phyloP scores from a whole-genome alignment of 2,888 invertebrate species.

The Hylaea fasciaria region DNA sequence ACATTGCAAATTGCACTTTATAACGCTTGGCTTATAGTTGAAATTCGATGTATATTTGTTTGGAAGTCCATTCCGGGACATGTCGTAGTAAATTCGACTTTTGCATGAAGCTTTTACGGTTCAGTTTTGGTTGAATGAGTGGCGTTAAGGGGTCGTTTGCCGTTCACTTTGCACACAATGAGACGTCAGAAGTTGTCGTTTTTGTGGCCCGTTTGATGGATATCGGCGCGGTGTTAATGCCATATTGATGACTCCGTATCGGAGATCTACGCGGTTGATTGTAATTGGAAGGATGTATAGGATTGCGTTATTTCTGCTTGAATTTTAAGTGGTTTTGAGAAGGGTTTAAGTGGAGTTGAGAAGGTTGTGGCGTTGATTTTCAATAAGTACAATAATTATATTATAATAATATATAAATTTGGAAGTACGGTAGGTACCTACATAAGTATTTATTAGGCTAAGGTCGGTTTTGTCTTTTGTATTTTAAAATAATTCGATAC shows the following conservation, averaged over 20 bases:
- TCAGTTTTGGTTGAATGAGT: conserved; percentile 38
- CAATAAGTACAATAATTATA: too few relatives aligned
- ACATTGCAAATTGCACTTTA: conserved; percentile 23
- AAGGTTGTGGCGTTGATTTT: conserved; percentile 3
- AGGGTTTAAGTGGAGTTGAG: too few relatives aligned
- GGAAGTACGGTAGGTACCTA: too few relatives aligned
- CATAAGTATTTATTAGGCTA: too few relatives aligned
- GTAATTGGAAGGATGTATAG: conserved; percentile 41
- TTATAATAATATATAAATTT: too few relatives aligned
- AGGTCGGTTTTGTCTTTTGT: too few relatives aligned
- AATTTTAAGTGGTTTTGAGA: conserved; percentile 17
- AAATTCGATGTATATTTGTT: conserved; percentile 25
- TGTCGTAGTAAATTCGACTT: conserved; percentile 6
- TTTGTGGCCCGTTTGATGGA: conserved; percentile 65
- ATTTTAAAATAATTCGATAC: too few relatives aligned
- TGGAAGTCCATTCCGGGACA: conserved; percentile 1
- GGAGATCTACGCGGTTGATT: conserved; percentile 33
- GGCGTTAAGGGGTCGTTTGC: conserved; percentile 60
- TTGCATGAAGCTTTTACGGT: conserved; percentile 37
- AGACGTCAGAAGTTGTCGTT: conserved; percentile 63
- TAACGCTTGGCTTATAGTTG: conserved; percentile 29
- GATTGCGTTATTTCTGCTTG: conserved; percentile 25
- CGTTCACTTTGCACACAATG: conserved; percentile 68
- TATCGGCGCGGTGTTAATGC: conserved; percentile 64
- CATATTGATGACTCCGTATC: conserved; percentile 57